These are phyloP conservation scores for Zoanthus sansibaricus DNA, from an alignment of 92 coral and sea anemone species.

Conservation along the genomic window DNA sequence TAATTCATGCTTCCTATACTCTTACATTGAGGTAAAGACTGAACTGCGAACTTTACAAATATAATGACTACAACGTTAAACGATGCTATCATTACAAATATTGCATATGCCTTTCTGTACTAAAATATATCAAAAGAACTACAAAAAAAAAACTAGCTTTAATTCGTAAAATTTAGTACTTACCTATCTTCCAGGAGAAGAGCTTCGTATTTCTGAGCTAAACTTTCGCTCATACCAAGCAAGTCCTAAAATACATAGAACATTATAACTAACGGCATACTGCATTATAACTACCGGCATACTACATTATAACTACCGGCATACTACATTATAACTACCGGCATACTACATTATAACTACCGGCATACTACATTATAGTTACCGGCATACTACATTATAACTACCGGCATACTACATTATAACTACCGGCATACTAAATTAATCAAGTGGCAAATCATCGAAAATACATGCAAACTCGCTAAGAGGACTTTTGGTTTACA, in stretches of 20 bases:
- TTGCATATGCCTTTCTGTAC: too few relatives aligned
- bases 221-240: constrained; percentile 87
- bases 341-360: background rate
- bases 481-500: too few relatives aligned
- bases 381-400: background rate
- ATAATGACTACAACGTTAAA: too few relatives aligned
- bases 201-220: constrained; percentile 86
- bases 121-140: background rate
- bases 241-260: constrained; percentile 71
- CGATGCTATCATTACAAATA: too few relatives aligned
- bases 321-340: background rate
- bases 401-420: background rate
- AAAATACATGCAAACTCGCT: too few relatives aligned
- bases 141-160: background rate
- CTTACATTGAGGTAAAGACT: too few relatives aligned
- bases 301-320: background rate
- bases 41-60: too few relatives aligned
- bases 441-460: too few relatives aligned
- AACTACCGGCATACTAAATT: background rate
- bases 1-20: too few relatives aligned
- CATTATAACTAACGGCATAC: background rate
- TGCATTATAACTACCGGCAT: background rate
- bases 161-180: background rate
- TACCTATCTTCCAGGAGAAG: constrained; percentile 94
- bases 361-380: too few relatives aligned